Conservation (phyloP, 1,140 invertebrate species). For the Bicyclus anynana region DNA sequence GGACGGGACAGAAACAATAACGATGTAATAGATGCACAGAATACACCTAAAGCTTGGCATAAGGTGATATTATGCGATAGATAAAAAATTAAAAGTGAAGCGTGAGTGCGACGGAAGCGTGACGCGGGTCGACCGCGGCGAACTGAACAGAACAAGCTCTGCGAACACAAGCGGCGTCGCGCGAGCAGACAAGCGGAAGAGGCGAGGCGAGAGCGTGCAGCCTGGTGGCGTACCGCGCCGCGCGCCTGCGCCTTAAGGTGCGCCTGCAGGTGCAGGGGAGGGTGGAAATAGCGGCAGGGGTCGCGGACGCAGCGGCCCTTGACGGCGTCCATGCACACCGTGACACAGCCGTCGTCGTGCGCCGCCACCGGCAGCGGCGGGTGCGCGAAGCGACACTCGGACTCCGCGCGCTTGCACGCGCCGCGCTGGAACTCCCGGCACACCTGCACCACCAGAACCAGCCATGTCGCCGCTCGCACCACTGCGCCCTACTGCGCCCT, state of each 20-base stretch:
- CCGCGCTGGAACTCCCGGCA: constrained; percentile 99
- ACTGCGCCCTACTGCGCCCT: no score
- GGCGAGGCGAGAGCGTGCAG: constrained; percentile 74
- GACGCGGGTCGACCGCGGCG: constrained; percentile 62
- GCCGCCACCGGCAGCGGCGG: constrained; percentile 95
- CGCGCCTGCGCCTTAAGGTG: constrained; percentile 98
- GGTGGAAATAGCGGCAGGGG: constrained; percentile 98
- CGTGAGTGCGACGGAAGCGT: constrained; percentile 76
- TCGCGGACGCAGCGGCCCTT: constrained; percentile 97
- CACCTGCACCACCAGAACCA: constrained; percentile 85
- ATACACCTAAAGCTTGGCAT: constrained; percentile 76
- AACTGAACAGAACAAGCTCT: constrained; percentile 71
- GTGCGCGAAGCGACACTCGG: constrained; percentile 98
- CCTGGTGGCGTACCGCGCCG: constrained; percentile 93
- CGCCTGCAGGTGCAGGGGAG: constrained; percentile 98
- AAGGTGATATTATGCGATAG: constrained; percentile 75
- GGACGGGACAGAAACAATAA: constrained; percentile 77
- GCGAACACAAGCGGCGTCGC: constrained; percentile 73
- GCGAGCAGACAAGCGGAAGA: constrained; percentile 72
- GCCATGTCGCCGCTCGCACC: constrained; percentile 52
- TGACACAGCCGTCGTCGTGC: constrained; percentile 96
- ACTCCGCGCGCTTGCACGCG: constrained; percentile 96
- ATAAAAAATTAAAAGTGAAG: constrained; percentile 74
- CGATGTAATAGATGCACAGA: constrained; percentile 77
- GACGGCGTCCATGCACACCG: constrained; percentile 99